Evolutionary conservation across 1,140 invertebrate genomes (phyloP), one percentile per base, ranked within the genome.

Genomic region (Leptinotarsa defecta): DNA sequence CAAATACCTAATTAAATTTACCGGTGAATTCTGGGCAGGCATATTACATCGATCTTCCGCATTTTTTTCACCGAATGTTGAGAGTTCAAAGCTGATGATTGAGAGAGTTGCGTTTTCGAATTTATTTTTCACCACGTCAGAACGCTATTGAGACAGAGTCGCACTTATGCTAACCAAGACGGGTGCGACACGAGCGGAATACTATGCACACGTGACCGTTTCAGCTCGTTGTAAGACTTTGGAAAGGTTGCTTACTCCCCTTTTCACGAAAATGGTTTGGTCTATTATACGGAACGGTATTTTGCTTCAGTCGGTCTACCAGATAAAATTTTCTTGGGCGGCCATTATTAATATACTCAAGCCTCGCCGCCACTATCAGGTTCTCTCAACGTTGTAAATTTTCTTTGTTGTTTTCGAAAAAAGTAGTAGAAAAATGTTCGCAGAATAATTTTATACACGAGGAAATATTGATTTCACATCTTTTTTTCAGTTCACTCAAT

Each of bases 201-300:
- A 49, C 20, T 77, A 61, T 20, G 73, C 73, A 73, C 80, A 82
- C 80, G 80, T 84, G 83, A 82, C 63, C 77, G 78, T 83, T 82
- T 81, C 79, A 79, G 79, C 75, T 81, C 76, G 76, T 81, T 76
- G 61, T 78, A 76, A 77, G 76, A 81, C 80, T 78, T 78, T 83
- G 75, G 77, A 80, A 75, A 80, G 76, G 71, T 77, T 71, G 80
- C 81, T 73, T 81, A 82, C 83, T 81, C 81, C 83, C 83, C 81
- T 82, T 84, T 84, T 78, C 76, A 67, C 57, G 78, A 81, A 82
- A 82, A 83, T 84, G 83, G 83, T 84, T 82, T 76, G 74, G 78
- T 79, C 83, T 78, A 78, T 77, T 77, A 74, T 82, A 74, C 74
- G 79, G 77, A 83, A 83, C 82, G 81, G 81, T 82, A 83, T 83